Evolutionary conservation across 1,140 invertebrate genomes (phyloP).

Genomic region (Scaptomyza graminum): DNA sequence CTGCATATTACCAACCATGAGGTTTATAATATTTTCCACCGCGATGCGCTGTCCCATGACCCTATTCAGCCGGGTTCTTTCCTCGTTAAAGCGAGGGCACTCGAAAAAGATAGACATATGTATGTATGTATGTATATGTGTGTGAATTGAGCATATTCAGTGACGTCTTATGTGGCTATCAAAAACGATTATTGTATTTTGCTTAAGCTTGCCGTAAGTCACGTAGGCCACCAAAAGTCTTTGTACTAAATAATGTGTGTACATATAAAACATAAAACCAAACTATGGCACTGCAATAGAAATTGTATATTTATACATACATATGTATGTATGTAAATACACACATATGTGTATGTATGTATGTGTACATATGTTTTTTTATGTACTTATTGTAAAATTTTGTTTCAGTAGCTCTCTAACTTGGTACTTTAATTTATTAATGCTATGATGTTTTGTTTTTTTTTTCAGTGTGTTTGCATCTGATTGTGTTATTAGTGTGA

Average conservation of each 20-base stretch:
- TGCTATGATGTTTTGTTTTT: not conserved
- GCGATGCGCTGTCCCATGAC: no score
- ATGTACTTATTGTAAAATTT: no score
- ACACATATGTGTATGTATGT: not conserved
- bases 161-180: not conserved
- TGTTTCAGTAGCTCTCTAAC: no score
- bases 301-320: not conserved
- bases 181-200: slow-evolving; percentile 16
- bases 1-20: no score
- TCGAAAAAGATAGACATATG: no score
- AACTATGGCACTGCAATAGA: not conserved
- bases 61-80: no score
- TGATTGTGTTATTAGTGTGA: not conserved
- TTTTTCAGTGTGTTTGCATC: slow-evolving; percentile 1
- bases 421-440: no score
- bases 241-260: not conserved
- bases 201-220: slow-evolving; percentile 24
- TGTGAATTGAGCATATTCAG: not conserved
- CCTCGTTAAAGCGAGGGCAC: no score
- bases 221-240: slow-evolving; percentile 31
- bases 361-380: no score
- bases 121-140: not conserved
- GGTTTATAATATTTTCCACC: no score
- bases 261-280: not conserved
- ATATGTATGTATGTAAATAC: not conserved